Conservation (phyloP, 1,140 invertebrate genomes). For the Lordiphosa mommai region DNA sequence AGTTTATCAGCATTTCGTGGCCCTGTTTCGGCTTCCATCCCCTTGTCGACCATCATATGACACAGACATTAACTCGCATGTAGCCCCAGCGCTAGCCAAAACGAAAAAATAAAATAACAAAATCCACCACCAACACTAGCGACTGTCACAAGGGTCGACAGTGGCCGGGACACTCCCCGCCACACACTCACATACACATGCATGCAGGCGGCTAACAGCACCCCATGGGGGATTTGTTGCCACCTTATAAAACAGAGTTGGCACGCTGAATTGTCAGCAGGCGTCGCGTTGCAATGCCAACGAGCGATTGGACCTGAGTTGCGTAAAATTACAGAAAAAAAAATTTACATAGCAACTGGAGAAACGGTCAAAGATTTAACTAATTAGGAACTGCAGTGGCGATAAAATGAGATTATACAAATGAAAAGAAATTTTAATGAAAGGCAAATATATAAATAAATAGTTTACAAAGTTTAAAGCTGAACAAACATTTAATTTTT, state of each 20-base stretch:
- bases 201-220: slow-evolving; percentile 2
- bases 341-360: slow-evolving; percentile 26
- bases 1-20: slow-evolving; percentile 28
- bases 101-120: not conserved
- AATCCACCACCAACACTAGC: slow-evolving; percentile 27
- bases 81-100: slow-evolving; percentile 13
- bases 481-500: no score
- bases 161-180: slow-evolving; percentile 3
- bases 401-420: slow-evolving; percentile 3
- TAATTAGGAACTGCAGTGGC: slow-evolving; percentile 30
- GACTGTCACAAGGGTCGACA: slow-evolving; percentile 21
- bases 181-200: slow-evolving; percentile 18
- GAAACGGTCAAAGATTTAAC: slow-evolving; percentile 12
- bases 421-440: no score
- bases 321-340: slow-evolving; percentile 20
- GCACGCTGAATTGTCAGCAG: slow-evolving; percentile 28
- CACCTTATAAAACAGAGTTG: slow-evolving; percentile 9
- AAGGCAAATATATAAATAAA: no score
- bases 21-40: not conserved
- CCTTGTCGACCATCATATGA: not conserved
- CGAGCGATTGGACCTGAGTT: not conserved
- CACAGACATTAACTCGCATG: slow-evolving; percentile 30
- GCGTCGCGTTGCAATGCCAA: slow-evolving; percentile 15
- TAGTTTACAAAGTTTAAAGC: no score
- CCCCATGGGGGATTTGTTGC: slow-evolving; percentile 26